A percentile compares a stretch with the other conserved stretches of the same genome.
Evolutionary conservation across 2,113 vertebrate species (phyloP).

Genomic region (Xenotilapia caudafasciata): DNA sequence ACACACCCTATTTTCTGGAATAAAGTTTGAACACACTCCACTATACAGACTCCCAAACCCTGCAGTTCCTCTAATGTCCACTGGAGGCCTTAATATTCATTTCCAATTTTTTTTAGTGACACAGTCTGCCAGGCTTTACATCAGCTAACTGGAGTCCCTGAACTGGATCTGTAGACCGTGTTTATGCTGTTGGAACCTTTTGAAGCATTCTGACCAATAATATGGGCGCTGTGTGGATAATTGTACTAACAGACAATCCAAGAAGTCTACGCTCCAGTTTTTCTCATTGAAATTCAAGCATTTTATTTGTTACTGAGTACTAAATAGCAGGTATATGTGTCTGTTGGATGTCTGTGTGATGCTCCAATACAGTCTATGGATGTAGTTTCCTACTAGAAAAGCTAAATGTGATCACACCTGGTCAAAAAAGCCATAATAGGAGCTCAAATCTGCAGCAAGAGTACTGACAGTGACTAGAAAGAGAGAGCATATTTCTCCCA

Average conservation of each 20-base stretch:
- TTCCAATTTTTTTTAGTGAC: background rate
- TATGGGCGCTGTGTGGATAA: background rate
- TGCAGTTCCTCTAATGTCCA: background rate
- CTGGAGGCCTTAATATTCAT: background rate
- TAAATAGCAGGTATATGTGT: background rate
- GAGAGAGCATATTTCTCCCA: background rate
- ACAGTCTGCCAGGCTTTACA: background rate
- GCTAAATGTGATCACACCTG: background rate
- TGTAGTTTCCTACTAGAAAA: background rate
- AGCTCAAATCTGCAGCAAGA: background rate
- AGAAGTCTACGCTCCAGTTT: background rate
- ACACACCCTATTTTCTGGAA: background rate
- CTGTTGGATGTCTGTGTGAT: background rate
- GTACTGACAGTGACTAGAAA: background rate
- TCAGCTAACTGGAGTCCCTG: background rate
- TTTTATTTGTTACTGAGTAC: background rate
- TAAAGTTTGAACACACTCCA: background rate
- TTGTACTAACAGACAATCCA: background rate
- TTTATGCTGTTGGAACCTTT: background rate
- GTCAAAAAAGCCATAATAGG: background rate
- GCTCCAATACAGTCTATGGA: background rate
- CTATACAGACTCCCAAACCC: background rate
- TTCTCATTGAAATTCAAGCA: background rate
- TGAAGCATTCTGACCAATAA: background rate
- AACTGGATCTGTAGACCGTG: background rate